Evolutionary conservation across 2,888 invertebrate species (phyloP).

Genomic region (Melinopterus prodromus): DNA sequence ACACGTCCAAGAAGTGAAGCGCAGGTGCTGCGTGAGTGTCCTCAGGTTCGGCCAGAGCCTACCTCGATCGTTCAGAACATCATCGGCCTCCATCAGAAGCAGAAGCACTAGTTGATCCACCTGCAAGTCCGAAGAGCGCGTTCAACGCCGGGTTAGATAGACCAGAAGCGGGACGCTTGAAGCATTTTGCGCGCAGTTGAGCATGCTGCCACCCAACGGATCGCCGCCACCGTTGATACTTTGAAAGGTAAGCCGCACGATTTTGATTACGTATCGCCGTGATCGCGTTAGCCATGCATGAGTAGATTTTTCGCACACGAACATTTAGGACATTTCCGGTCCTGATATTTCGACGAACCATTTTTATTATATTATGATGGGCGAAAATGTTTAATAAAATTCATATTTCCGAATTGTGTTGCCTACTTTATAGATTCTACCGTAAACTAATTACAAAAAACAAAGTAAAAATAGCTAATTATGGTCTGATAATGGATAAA

Average conservation of each 20-base stretch:
- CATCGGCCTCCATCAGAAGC: background rate
- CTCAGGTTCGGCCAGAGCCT: background rate
- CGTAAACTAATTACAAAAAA: too few relatives aligned
- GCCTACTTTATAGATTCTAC: too few relatives aligned
- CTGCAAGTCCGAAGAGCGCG: background rate
- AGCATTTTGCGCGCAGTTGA: slow-evolving; percentile 48
- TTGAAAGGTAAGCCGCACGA: slow-evolving; percentile 46
- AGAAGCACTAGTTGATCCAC: background rate
- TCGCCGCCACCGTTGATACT: slow-evolving; percentile 49
- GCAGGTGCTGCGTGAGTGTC: slow-evolving; percentile 32
- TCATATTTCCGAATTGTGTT: too few relatives aligned
- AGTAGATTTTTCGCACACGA: slow-evolving; percentile 4
- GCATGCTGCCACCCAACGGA: slow-evolving; percentile 55
- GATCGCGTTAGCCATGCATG: slow-evolving; percentile 25
- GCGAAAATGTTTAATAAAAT: too few relatives aligned
- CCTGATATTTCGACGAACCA: background rate
- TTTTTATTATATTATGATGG: too few relatives aligned
- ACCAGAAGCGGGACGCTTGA: background rate
- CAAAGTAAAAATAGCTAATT: too few relatives aligned
- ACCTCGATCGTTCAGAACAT: background rate
- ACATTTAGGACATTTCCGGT: background rate
- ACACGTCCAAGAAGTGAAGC: slow-evolving; percentile 13
- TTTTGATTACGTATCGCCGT: background rate
- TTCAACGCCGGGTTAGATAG: background rate
- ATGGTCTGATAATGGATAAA: too few relatives aligned